phyloP scores from a whole-genome alignment of 2,113 vertebrate genomes.

The Syngnathus typhle region DNA sequence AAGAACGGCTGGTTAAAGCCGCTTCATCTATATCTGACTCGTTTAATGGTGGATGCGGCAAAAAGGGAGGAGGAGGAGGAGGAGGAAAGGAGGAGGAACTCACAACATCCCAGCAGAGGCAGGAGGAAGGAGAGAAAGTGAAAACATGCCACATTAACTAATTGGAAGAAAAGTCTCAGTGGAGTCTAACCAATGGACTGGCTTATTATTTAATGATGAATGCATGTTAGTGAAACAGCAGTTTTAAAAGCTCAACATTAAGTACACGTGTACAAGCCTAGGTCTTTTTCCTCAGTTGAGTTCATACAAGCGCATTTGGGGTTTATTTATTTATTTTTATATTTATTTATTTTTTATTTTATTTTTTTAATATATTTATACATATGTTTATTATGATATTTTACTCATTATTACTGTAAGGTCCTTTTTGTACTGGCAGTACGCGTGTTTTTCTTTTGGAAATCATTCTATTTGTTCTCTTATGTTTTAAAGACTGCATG shows the following conservation, averaged over 20 bases:
- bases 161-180: slow-evolving; percentile 17
- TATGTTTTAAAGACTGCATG: too few relatives aligned
- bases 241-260: background rate
- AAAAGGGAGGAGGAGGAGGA: slow-evolving; percentile 3
- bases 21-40: background rate
- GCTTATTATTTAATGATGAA: slow-evolving; percentile 35
- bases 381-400: too few relatives aligned
- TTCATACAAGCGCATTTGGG: too few relatives aligned
- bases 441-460: too few relatives aligned
- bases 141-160: too few relatives aligned
- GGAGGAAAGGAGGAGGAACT: slow-evolving; percentile 19
- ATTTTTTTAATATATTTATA: too few relatives aligned
- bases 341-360: too few relatives aligned
- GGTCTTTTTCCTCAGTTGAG: too few relatives aligned
- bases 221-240: slow-evolving; percentile 10
- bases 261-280: background rate
- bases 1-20: background rate
- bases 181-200: slow-evolving; percentile 35
- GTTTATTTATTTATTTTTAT: too few relatives aligned
- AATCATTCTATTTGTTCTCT: too few relatives aligned
- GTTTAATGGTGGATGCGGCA: slow-evolving; percentile 20
- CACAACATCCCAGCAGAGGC: slow-evolving; percentile 12
- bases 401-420: too few relatives aligned
- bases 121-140: slow-evolving; percentile 2
- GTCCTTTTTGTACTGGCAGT: too few relatives aligned